Evolutionary conservation across 2,797 vertebrate species (phyloP), one percentile per base, ranked within the genome.

Genomic region (Pygocentrus nattereri): DNA sequence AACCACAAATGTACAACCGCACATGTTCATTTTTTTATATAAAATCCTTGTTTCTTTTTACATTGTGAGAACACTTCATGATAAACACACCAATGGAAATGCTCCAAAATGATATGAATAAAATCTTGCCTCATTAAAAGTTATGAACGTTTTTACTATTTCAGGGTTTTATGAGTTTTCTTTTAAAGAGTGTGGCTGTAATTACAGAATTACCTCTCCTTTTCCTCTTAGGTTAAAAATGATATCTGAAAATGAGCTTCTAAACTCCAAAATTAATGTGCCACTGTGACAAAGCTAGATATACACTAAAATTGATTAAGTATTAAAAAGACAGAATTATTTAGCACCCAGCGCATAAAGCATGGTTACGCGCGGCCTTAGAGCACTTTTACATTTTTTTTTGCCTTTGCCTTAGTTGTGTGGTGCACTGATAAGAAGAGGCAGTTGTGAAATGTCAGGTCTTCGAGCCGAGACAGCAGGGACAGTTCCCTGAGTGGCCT

Each of bases 391-490:
- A 59, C 16, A 41, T 72, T 49, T 73, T 64, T 76, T 56, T 44
- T 16, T 21, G 11, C 31, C 34, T 75, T 85, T 0, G 74, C 59
- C 76, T 73, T 82, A 82, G 81, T 79, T 80, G 79, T 82, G 86
- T 72, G 79, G 47, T 79, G 76, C n/a, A 44, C 82, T 72, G 81
- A 87, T 87, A 85, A 85, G 82, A 78, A 71, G 84, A 82, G 72
- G 77, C 84, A 82, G 86, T 84, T 82, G 78, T 75, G 86, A 88
- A 87, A 88, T 88, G 87, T 86, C 87, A 88, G 85, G 84, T 86
- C 84, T 81, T 85, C 74, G 83, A 88, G 86, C 86, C 70, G 83
- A 85, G 85, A 86, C 85, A 82, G 87, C 84, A 75, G 58, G 70
- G 78, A 82, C 80, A 59, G 83, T 85, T 86, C 87, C 87, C 87